These are phyloP conservation scores for Cepphus grylle DNA, from an alignment of 2,113 vertebrate species.

Conservation along the genomic window DNA sequence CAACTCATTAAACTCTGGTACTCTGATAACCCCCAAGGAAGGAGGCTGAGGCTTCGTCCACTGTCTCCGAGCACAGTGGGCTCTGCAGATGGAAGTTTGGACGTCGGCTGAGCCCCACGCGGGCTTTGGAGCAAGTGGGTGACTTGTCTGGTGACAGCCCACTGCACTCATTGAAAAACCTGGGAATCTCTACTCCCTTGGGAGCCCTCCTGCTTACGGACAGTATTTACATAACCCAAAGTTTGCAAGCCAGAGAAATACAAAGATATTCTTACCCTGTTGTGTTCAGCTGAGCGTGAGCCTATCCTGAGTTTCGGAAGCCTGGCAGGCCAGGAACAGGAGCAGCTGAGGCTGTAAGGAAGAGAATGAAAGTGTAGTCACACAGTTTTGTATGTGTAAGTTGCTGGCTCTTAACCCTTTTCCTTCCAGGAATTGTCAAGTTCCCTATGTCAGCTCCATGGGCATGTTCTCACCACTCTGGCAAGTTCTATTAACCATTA, in stretches of 20 bases:
- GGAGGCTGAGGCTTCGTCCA: background rate
- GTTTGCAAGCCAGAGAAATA: background rate
- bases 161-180: background rate
- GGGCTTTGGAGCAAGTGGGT: background rate
- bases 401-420: slow-evolving; percentile 82
- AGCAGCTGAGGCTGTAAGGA: slow-evolving; percentile 19
- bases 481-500: slow-evolving; percentile 44
- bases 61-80: background rate
- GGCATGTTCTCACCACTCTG: slow-evolving; percentile 62
- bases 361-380: slow-evolving; percentile 59
- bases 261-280: background rate
- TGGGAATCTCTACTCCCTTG: background rate
- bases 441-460: slow-evolving; percentile 41
- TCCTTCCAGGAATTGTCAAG: slow-evolving; percentile 82
- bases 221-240: background rate
- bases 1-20: background rate
- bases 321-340: slow-evolving; percentile 9
- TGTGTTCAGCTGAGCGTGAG: background rate
- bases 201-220: background rate
- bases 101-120: background rate
- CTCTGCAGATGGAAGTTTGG: background rate
- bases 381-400: slow-evolving; percentile 50
- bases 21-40: background rate
- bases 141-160: background rate
- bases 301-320: background rate